Conservation (phyloP, 1,140 invertebrate genomes). For the Lasioglossum albipes region DNA sequence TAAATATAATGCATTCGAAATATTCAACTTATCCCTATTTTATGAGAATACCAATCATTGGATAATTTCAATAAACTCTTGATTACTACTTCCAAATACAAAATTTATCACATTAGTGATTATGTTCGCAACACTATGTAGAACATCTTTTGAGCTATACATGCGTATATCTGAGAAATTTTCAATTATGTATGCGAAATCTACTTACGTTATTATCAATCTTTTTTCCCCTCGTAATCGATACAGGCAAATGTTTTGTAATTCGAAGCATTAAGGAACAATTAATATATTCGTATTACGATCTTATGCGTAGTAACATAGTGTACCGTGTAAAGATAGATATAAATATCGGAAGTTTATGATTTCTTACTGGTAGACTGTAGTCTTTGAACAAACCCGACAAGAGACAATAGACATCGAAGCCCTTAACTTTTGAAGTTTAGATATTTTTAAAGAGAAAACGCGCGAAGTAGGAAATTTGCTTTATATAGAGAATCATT, state of each 20-base stretch:
- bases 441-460: slow-evolving; percentile 7
- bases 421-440: slow-evolving; percentile 12
- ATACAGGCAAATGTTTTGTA: neutral
- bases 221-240: slow-evolving; percentile 1
- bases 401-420: neutral
- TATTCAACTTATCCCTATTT: slow-evolving; percentile 9
- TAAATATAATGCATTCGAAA: slow-evolving; percentile 22
- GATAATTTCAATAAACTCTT: slow-evolving; percentile 22
- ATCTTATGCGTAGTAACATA: neutral
- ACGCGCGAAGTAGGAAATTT: neutral
- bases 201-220: neutral
- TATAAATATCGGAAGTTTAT: neutral
- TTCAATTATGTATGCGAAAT: slow-evolving; percentile 31
- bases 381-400: neutral
- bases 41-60: neutral
- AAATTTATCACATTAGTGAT: slow-evolving; percentile 40
- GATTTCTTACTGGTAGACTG: neutral
- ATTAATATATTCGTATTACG: neutral
- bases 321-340: slow-evolving; percentile 22
- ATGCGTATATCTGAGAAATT: neutral
- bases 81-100: slow-evolving; percentile 19
- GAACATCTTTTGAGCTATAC: slow-evolving; percentile 8
- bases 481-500: neutral
- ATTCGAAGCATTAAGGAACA: neutral
- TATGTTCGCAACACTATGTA: slow-evolving; percentile 24